These are phyloP conservation scores for Microplitis demolitor DNA, from an alignment of 1,140 invertebrate species.

Conservation along the genomic window DNA sequence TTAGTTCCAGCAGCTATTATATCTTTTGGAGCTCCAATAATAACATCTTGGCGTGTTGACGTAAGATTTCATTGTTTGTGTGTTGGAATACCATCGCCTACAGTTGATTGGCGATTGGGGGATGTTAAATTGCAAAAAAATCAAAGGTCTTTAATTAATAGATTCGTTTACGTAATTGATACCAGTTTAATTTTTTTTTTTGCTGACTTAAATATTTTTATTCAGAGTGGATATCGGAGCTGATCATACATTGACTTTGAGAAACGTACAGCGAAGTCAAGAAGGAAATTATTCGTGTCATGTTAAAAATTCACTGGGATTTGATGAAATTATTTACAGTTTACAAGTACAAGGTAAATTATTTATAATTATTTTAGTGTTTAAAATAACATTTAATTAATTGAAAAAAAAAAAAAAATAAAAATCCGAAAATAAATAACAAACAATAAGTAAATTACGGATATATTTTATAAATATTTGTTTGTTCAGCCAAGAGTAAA, in stretches of 20 bases:
- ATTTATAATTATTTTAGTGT: not conserved
- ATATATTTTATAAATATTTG: not conserved
- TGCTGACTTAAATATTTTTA: not conserved
- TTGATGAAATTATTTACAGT: conserved; percentile 67
- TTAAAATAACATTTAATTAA: no score
- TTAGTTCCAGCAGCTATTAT: conserved; percentile 68
- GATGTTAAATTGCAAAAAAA: conserved; percentile 54
- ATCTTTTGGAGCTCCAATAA: conserved; percentile 64
- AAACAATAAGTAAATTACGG: no score
- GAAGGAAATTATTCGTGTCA: conserved; percentile 71
- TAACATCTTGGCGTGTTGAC: conserved; percentile 63
- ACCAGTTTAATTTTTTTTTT: not conserved
- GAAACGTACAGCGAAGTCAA: conserved; percentile 64
- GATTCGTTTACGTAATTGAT: not conserved
- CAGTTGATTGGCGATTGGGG: conserved; percentile 61
- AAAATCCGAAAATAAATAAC: no score
- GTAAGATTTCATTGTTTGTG: conserved; percentile 66
- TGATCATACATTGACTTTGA: conserved; percentile 67
- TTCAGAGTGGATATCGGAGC: conserved; percentile 58
- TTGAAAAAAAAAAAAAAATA: not conserved
- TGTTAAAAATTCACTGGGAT: conserved; percentile 66
- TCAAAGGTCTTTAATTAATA: conserved; percentile 41
- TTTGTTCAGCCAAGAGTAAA: not conserved
- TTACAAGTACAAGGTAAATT: conserved; percentile 65
- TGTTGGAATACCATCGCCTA: conserved; percentile 65